Evolutionary conservation across 2,888 invertebrate species (phyloP).

Genomic region (Hypolimnas misippus): DNA sequence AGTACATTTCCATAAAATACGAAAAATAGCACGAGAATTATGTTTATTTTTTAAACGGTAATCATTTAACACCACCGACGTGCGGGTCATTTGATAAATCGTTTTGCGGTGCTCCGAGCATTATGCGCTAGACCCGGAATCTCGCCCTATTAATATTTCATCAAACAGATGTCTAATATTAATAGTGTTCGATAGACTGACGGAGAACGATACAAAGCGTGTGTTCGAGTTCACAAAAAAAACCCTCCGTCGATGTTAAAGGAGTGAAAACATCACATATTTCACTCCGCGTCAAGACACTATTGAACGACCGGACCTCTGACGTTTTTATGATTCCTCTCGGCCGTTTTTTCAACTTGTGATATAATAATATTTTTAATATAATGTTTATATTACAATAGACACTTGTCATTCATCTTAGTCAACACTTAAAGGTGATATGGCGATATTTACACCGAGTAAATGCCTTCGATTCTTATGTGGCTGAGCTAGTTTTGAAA

Average conservation of each 20-base stretch:
- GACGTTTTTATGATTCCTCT: constrained; percentile 1
- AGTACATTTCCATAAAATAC: not conserved
- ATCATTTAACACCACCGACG: constrained; percentile 69
- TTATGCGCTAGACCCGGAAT: constrained; percentile 60
- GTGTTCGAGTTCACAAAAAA: constrained; percentile 51
- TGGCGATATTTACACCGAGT: not conserved
- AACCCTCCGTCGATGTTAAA: constrained; percentile 51
- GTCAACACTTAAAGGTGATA: constrained; percentile 1
- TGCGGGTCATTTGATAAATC: constrained; percentile 64
- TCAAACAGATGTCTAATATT: constrained; percentile 66
- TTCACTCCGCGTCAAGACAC: constrained; percentile 42
- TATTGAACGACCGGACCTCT: constrained; percentile 31
- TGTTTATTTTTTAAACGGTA: constrained; percentile 46
- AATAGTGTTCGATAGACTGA: constrained; percentile 53
- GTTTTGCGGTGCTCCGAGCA: constrained; percentile 47
- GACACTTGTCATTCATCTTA: constrained; percentile 21
- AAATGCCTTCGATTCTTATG: not conserved
- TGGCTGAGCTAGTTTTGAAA: not conserved
- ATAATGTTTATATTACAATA: constrained; percentile 27
- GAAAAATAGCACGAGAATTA: not conserved
- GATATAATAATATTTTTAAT: constrained; percentile 26
- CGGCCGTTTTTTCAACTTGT: constrained; percentile 4
- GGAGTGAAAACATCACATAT: constrained; percentile 56
- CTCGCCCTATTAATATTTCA: constrained; percentile 74
- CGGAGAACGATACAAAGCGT: constrained; percentile 44